phyloP scores from a whole-genome alignment of 2,797 vertebrate genomes.

The Chloroceryle inda region DNA sequence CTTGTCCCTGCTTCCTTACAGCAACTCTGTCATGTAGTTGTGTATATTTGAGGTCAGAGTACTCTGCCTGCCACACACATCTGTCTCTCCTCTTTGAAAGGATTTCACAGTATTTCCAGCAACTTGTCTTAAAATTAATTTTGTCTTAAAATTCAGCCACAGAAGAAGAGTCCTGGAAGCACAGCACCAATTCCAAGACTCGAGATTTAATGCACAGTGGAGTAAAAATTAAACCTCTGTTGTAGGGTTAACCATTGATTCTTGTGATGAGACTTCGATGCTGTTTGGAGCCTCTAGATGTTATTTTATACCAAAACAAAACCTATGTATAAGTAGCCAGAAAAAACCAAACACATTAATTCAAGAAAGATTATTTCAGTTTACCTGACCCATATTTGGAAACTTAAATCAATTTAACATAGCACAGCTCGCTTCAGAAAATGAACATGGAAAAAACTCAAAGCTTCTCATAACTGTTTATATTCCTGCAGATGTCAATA shows the following conservation, averaged over 20 bases:
- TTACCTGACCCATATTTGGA: slow-evolving; percentile 19
- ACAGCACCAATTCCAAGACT: not conserved
- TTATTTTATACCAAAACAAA: not conserved
- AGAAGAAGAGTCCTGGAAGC: not conserved
- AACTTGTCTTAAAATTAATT: not conserved
- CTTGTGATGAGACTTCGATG: rapidly evolving
- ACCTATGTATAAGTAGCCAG: not conserved
- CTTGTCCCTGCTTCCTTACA: not conserved
- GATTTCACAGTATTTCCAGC: not conserved
- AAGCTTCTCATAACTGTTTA: slow-evolving; percentile 65
- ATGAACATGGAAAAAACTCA: not conserved
- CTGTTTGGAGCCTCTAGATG: not conserved
- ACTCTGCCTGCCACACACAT: not conserved
- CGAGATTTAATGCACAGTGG: not conserved
- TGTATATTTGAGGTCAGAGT: not conserved
- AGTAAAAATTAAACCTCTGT: not conserved
- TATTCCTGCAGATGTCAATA: slow-evolving; percentile 63
- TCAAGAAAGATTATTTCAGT: slow-evolving; percentile 22
- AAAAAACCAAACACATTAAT: not conserved
- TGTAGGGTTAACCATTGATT: not conserved
- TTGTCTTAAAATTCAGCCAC: not conserved
- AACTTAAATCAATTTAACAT: slow-evolving; percentile 22
- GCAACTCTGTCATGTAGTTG: not conserved
- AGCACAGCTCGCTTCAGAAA: not conserved
- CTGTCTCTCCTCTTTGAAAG: not conserved